These are phyloP conservation scores for Calliphora vomitoria DNA, from an alignment of 2,888 invertebrate genomes.

Conservation along the genomic window DNA sequence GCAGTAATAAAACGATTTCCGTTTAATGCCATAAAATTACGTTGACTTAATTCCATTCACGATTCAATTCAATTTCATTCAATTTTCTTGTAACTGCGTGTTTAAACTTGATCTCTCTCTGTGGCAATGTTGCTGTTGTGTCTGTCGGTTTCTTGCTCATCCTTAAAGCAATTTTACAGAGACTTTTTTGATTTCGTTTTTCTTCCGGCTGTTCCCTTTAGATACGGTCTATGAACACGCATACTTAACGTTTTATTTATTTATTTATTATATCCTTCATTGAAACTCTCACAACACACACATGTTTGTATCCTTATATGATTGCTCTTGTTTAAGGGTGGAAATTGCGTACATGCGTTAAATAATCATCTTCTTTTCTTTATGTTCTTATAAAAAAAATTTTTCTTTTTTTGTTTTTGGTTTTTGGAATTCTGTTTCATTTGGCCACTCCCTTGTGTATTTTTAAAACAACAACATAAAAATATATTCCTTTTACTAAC, in stretches of 20 bases:
- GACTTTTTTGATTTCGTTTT: conserved; percentile 15
- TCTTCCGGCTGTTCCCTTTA: conserved; percentile 56
- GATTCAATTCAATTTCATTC: conserved; percentile 70
- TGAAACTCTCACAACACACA: not conserved
- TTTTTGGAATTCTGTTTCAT: conserved; percentile 30
- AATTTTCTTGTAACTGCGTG: conserved; percentile 60
- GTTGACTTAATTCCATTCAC: conserved; percentile 74
- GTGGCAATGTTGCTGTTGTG: not conserved
- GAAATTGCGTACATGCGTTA: conserved; percentile 71
- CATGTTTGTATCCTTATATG: not conserved
- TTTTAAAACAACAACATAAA: conserved; percentile 33
- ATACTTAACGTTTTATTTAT: conserved; percentile 67
- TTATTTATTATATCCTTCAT: conserved; percentile 64
- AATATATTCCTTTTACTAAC: too few species aligned
- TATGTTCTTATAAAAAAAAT: not conserved
- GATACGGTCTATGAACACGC: conserved; percentile 71
- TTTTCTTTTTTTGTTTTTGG: conserved; percentile 31
- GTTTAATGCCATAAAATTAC: conserved; percentile 73
- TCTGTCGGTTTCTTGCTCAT: not conserved
- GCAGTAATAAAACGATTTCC: conserved; percentile 73
- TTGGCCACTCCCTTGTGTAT: conserved; percentile 72
- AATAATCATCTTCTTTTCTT: conserved; percentile 62
- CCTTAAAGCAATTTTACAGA: conserved; percentile 29
- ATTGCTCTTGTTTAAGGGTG: conserved; percentile 40
- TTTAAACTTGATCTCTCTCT: conserved; percentile 69